phyloP scores from a whole-genome alignment of 2,797 vertebrate species.

The Tauraco hartlaubi region DNA sequence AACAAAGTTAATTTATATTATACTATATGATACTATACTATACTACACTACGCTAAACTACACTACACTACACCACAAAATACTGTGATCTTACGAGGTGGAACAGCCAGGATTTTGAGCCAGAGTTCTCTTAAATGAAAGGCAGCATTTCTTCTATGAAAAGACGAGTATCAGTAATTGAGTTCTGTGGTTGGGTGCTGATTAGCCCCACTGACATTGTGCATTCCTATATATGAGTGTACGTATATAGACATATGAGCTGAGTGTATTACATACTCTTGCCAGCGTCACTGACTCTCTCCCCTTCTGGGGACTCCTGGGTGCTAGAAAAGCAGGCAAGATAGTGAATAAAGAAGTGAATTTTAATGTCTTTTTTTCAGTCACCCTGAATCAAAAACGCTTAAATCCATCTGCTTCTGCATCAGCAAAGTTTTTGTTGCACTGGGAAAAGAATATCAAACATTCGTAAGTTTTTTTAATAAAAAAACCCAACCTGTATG shows the following conservation, averaged over 20 bases:
- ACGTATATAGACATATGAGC: neutral
- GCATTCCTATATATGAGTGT: neutral
- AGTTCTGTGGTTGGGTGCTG: neutral
- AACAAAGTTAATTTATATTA: neutral
- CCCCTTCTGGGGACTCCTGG: neutral
- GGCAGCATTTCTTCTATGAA: neutral
- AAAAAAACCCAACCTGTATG: neutral
- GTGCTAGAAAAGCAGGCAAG: neutral
- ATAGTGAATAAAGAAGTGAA: neutral
- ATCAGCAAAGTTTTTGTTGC: slow-evolving; percentile 23
- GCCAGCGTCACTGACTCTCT: neutral
- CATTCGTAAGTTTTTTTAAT: slow-evolving; percentile 4
- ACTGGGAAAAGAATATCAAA: slow-evolving; percentile 26
- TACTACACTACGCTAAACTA: neutral
- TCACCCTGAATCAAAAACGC: neutral
- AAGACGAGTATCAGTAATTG: neutral
- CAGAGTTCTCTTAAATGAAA: neutral
- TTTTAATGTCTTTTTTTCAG: neutral
- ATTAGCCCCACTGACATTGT: neutral
- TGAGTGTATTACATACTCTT: neutral
- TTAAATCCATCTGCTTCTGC: slow-evolving; percentile 31
- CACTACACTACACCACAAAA: neutral
- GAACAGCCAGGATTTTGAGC: neutral
- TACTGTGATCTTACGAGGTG: neutral
- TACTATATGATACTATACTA: neutral